phyloP scores from a whole-genome alignment of 2,888 invertebrate genomes.

The Perdita meconis region DNA sequence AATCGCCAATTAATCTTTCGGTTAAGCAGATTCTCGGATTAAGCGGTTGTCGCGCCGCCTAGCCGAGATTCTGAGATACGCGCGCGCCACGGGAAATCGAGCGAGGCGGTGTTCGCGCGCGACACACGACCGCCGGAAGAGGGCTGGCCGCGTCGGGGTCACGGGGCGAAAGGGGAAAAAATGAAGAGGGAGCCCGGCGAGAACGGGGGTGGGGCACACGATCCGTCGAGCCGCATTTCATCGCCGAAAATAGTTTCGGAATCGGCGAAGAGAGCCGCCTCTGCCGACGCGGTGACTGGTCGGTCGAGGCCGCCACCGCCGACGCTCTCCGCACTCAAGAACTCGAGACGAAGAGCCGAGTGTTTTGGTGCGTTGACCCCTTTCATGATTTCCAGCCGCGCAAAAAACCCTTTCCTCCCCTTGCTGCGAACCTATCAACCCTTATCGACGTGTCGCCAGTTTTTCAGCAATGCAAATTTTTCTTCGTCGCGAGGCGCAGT shows the following conservation, averaged over 20 bases:
- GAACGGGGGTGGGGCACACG: conserved; percentile 37
- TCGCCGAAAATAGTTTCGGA: conserved; percentile 80
- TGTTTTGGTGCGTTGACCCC: conserved; percentile 82
- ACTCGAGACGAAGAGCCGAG: conserved; percentile 60
- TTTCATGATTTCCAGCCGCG: conserved; percentile 48
- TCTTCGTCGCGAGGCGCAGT: no score
- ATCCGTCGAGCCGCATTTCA: conserved; percentile 72
- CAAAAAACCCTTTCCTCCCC: conserved; percentile 40
- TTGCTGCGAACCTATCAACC: neutral
- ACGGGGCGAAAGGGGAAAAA: conserved; percentile 21
- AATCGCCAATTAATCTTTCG: conserved; percentile 81
- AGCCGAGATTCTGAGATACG: conserved; percentile 39
- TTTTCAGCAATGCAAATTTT: no score
- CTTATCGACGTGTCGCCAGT: neutral
- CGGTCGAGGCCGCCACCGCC: conserved; percentile 49
- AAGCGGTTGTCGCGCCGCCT: conserved; percentile 65
- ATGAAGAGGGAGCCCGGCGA: conserved; percentile 1
- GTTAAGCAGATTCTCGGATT: conserved; percentile 80
- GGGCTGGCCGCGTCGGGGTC: neutral
- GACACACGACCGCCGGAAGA: conserved; percentile 24
- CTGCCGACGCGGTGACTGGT: conserved; percentile 40
- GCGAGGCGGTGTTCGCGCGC: conserved; percentile 60
- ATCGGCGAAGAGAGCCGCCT: conserved; percentile 69
- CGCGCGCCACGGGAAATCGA: conserved; percentile 63
- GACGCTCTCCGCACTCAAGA: conserved; percentile 18